Percentiles rank a stretch among this genome's conserved stretches.
Conservation (phyloP, 2,888 invertebrate species). For the Tetranychus piercei region DNA sequence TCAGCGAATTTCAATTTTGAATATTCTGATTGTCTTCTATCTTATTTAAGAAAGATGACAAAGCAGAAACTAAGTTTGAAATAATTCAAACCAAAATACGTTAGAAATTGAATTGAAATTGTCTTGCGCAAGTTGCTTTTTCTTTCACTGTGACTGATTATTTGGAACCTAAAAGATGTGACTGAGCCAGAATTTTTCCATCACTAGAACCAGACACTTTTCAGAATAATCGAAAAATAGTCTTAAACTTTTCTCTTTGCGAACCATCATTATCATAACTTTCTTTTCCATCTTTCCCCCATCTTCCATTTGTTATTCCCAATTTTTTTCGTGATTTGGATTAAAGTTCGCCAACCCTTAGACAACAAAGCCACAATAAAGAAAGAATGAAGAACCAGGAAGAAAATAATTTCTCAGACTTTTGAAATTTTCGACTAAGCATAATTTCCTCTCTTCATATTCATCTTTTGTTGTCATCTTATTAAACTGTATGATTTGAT, state of each 20-base stretch:
- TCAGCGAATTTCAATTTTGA: no score
- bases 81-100: no score
- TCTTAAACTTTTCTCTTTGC: no score
- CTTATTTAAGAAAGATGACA: no score
- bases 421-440: neutral
- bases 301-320: neutral
- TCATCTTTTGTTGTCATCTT: no score
- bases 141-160: neutral
- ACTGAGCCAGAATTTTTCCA: neutral
- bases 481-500: no score
- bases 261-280: neutral
- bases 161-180: constrained; percentile 9
- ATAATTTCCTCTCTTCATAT: no score
- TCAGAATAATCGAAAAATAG: neutral
- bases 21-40: no score
- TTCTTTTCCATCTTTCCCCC: neutral
- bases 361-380: neutral
- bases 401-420: neutral
- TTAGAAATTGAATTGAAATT: no score
- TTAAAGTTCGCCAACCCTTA: neutral
- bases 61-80: no score
- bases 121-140: neutral
- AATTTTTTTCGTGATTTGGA: neutral
- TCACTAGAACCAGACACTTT: neutral
- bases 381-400: neutral